Conservation (phyloP, 1,140 invertebrate species). For the Sitobion miscanthi region DNA sequence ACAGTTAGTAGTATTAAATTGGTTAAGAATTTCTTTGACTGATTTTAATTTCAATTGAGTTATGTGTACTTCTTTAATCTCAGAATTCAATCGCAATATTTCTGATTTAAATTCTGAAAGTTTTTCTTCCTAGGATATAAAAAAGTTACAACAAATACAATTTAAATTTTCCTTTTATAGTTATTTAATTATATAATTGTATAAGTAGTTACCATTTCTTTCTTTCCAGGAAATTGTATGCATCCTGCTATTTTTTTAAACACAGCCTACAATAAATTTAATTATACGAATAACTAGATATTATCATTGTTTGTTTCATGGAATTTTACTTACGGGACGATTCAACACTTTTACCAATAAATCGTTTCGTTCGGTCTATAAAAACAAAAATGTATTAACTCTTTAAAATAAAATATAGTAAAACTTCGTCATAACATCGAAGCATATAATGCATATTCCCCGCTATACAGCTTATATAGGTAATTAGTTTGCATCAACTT, state of each 20-base stretch:
- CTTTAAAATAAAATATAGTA: neutral
- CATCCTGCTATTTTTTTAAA: constrained; percentile 1
- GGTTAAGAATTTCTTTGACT: neutral
- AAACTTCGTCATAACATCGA: neutral
- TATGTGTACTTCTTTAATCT: neutral
- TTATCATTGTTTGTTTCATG: neutral
- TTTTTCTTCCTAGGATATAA: constrained; percentile 2
- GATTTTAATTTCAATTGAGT: neutral
- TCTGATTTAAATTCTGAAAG: neutral
- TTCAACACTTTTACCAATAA: neutral
- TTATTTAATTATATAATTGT: neutral
- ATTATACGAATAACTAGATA: neutral
- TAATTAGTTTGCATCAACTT: neutral
- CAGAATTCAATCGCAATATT: neutral
- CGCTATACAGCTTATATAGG: neutral
- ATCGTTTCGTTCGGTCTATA: neutral
- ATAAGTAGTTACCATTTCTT: neutral
- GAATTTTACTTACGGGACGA: neutral
- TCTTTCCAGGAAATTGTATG: neutral
- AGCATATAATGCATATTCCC: neutral
- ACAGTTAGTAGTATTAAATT: neutral
- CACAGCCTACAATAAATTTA: neutral
- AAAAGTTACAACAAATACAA: neutral
- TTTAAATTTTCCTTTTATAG: neutral
- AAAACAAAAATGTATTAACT: neutral